Conservation (phyloP, 2,797 vertebrate genomes). For the Sus cebifrons region DNA sequence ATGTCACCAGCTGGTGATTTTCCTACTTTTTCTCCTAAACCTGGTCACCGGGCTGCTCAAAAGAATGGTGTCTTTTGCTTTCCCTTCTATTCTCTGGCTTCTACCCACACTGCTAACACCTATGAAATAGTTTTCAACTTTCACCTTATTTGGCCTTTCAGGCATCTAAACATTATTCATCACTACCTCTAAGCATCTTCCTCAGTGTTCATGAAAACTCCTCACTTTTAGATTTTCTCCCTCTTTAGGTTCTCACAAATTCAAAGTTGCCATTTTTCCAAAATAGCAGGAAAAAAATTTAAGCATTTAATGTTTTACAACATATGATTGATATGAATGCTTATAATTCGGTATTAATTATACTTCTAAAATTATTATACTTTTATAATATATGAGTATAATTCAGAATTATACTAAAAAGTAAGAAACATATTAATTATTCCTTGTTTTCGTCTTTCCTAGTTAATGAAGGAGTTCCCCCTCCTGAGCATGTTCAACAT, state of each 20-base stretch:
- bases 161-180: slow-evolving; percentile 16
- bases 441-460: slow-evolving; percentile 88
- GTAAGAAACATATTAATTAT: slow-evolving; percentile 47
- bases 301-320: slow-evolving; percentile 59
- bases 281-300: neutral
- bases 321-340: neutral
- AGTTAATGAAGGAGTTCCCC: slow-evolving; percentile 99
- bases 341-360: slow-evolving; percentile 67
- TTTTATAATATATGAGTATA: slow-evolving; percentile 86
- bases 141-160: neutral
- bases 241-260: slow-evolving; percentile 1
- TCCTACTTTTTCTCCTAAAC: slow-evolving; percentile 29
- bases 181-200: neutral
- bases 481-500: slow-evolving; percentile 99
- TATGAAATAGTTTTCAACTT: neutral
- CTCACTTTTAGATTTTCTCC: slow-evolving; percentile 40
- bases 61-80: neutral
- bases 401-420: neutral
- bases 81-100: neutral
- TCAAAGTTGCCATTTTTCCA: slow-evolving; percentile 46
- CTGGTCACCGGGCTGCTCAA: neutral
- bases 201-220: slow-evolving; percentile 42
- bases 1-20: neutral
- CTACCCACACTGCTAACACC: neutral
- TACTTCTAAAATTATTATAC: slow-evolving; percentile 64